These are phyloP conservation scores for Micromys minutus DNA, from an alignment of 2,113 vertebrate species.

Conservation along the genomic window DNA sequence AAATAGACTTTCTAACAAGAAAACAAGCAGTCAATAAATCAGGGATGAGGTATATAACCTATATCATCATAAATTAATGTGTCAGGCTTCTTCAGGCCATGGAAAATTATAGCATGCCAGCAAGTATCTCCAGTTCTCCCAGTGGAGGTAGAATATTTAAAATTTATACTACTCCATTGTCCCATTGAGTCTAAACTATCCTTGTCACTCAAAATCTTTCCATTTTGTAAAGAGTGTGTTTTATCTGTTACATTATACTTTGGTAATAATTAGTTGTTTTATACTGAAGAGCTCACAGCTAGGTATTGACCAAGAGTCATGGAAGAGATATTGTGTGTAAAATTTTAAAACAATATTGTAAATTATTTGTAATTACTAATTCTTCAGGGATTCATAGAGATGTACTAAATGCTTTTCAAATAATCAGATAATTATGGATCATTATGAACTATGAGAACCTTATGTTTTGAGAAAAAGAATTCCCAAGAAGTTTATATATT, in stretches of 20 bases:
- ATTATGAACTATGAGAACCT: background rate
- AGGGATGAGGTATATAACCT: background rate
- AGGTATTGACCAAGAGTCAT: background rate
- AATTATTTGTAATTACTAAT: background rate
- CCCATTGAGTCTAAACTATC: background rate
- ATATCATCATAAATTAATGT: background rate
- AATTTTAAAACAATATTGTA: background rate
- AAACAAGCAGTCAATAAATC: no score
- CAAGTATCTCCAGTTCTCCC: background rate
- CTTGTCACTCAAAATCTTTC: background rate
- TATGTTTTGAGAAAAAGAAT: background rate
- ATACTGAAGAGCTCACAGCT: background rate
- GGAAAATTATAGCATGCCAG: background rate
- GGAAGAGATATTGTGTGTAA: background rate
- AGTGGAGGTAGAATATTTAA: background rate
- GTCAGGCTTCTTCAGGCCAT: background rate
- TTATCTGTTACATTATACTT: background rate
- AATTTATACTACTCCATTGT: background rate
- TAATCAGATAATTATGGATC: background rate
- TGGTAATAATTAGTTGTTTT: background rate
- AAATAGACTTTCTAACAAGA: background rate
- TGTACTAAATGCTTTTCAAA: background rate
- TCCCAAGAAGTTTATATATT: background rate
- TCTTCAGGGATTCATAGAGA: background rate
- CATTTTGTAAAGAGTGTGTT: background rate